phyloP scores from a whole-genome alignment of 1,140 invertebrate genomes.

The Aphaenogaster floridana region DNA sequence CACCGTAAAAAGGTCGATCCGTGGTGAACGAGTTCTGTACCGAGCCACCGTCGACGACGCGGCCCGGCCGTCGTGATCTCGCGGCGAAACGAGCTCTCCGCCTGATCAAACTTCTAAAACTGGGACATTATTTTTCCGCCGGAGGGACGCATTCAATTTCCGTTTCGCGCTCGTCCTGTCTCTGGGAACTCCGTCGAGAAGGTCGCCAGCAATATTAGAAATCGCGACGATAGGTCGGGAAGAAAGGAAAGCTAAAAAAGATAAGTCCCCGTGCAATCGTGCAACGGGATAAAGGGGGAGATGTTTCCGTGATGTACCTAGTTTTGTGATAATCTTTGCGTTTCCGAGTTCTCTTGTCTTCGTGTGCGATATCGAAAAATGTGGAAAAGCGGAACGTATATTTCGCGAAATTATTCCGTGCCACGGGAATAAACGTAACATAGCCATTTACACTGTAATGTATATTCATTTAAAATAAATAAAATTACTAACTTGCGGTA shows the following conservation, averaged over 20 bases:
- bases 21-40: slow-evolving; percentile 65
- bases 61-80: slow-evolving; percentile 63
- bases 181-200: slow-evolving; percentile 15
- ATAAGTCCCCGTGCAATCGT: slow-evolving; percentile 2
- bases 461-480: slow-evolving; percentile 32
- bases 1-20: slow-evolving; percentile 76
- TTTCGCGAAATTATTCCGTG: slow-evolving; percentile 8
- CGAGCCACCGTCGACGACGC: slow-evolving; percentile 49
- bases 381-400: background rate
- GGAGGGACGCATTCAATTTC: slow-evolving; percentile 84
- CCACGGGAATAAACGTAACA: slow-evolving; percentile 14
- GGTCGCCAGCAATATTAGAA: slow-evolving; percentile 34
- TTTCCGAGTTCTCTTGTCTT: background rate
- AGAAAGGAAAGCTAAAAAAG: background rate
- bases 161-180: slow-evolving; percentile 69
- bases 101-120: slow-evolving; percentile 80
- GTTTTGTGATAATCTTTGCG: background rate
- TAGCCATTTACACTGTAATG: slow-evolving; percentile 31
- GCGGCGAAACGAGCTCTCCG: slow-evolving; percentile 76
- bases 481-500: slow-evolving; percentile 8
- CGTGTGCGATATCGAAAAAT: background rate
- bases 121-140: slow-evolving; percentile 81
- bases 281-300: background rate
- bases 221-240: slow-evolving; percentile 24
- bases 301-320: background rate